Conservation (phyloP, 2,888 invertebrate genomes). For the Parnassius orleans region DNA sequence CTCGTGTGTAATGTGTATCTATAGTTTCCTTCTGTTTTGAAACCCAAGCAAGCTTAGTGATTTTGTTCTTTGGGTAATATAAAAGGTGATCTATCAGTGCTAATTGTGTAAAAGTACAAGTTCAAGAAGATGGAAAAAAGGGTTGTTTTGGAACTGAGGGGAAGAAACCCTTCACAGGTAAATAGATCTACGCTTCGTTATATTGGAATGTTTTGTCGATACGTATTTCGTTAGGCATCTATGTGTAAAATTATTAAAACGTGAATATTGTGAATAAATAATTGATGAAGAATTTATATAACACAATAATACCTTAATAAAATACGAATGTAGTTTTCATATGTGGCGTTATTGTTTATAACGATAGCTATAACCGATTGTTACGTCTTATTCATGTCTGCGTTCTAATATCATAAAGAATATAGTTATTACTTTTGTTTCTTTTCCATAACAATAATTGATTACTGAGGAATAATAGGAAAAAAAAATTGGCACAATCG, state of each 20-base stretch:
- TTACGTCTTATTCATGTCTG: conserved; percentile 77
- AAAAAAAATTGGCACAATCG: conserved; percentile 2
- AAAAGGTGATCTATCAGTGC: conserved; percentile 57
- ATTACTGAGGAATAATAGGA: neutral
- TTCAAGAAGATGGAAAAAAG: conserved; percentile 91
- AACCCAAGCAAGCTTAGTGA: conserved; percentile 81
- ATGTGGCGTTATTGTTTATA: conserved; percentile 74
- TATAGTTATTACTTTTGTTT: conserved; percentile 23
- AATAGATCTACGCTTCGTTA: conserved; percentile 71
- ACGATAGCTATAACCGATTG: conserved; percentile 76
- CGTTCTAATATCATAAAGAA: conserved; percentile 43
- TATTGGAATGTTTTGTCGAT: conserved; percentile 80
- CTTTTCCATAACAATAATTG: conserved; percentile 24
- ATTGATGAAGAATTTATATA: conserved; percentile 30
- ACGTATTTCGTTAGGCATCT: conserved; percentile 71
- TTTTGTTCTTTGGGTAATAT: conserved; percentile 68
- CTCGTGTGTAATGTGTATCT: conserved; percentile 70
- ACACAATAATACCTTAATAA: conserved; percentile 28
- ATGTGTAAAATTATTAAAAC: conserved; percentile 46
- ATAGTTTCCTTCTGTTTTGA: conserved; percentile 82
- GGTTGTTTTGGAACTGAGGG: conserved; percentile 96
- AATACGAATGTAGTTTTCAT: conserved; percentile 46
- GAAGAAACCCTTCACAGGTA: conserved; percentile 94
- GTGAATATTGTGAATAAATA: conserved; percentile 38
- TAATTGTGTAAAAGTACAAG: conserved; percentile 52